Base-by-base conservation (phyloP, 1,140 invertebrate genomes). In the Catajapyx aquilonaris region DNA sequence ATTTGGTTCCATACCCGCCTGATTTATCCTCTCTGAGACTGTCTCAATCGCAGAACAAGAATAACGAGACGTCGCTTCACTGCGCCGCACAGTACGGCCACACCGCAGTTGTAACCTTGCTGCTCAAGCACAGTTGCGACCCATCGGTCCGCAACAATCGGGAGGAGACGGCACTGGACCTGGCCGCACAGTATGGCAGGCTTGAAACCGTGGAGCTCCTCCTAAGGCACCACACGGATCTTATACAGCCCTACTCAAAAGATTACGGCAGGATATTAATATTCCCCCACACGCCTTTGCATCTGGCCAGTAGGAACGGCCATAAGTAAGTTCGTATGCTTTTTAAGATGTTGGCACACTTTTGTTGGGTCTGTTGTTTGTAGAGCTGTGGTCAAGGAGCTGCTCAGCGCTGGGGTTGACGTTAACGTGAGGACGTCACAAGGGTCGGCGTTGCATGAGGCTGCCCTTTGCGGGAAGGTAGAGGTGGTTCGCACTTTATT, bases 61-160 rank as follows among this genome's bases (percentile, higher is more conserved):
- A 87, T 55, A 79, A 84, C 48, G 90, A 96, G 57, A 93, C 90
- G 17, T 79, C 90, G 10, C 61, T 97, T 41, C 84, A 95, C 52
- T 86, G 80, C 54, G 88, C 90, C 1, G 79, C 88, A 35, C 88
- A 96, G 55, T 91, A 90, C 59, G 91, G 90, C 5, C 85, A 93
- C 54, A 78, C 76, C 34, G 71, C 73, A 39, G 85, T 90, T n/a
- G 78, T 95, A 33, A 68, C 69, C 21, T 69, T 87, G 48, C 66
- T 97, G 42, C 60, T 96, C 37, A 68, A 86, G 44, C 70, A 80
- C 46, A 73, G 78, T 43, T 87, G 85, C 44, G 85, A 96, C 66
- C 83, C 88, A 18, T 75, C 73, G 43, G 75, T 95, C 46, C 69
- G 79, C 30, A 97, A 94, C 60, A 71, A 70, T 38, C 71, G 76